phyloP scores from a whole-genome alignment of 2,113 vertebrate genomes.

The Hippopotamus amphibius region DNA sequence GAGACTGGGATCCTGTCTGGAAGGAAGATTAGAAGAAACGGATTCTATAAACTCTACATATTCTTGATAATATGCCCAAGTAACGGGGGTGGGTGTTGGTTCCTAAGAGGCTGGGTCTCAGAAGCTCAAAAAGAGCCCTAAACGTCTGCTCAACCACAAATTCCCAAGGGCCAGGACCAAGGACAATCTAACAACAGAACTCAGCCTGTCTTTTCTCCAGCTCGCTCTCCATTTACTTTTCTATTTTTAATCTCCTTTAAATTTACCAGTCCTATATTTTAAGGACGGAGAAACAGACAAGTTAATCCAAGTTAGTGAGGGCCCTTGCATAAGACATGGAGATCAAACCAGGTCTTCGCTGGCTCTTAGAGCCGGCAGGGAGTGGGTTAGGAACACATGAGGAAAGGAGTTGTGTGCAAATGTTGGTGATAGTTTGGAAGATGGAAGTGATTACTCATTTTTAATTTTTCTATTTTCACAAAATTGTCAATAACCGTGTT shows the following conservation, averaged over 20 bases:
- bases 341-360: background rate
- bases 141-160: background rate
- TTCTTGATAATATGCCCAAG: background rate
- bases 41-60: background rate
- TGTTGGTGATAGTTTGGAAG: background rate
- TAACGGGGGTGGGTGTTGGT: background rate
- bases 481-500: background rate
- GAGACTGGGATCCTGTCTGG: background rate
- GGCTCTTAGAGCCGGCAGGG: background rate
- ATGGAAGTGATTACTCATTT: background rate
- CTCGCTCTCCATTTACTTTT: conserved; percentile 1
- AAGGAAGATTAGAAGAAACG: background rate
- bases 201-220: background rate
- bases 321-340: background rate
- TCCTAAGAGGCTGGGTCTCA: background rate
- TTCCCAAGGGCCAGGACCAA: background rate
- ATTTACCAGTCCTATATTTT: conserved; percentile 37
- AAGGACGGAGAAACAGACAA: conserved; percentile 25
- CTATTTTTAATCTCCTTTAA: conserved; percentile 49
- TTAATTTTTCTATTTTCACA: background rate
- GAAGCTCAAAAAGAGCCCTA: background rate
- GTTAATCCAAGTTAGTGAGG: background rate
- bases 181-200: background rate
- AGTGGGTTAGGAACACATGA: background rate
- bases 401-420: background rate